Evolutionary conservation across 2,888 invertebrate genomes (phyloP).

Genomic region (Erpobdella octoculata): DNA sequence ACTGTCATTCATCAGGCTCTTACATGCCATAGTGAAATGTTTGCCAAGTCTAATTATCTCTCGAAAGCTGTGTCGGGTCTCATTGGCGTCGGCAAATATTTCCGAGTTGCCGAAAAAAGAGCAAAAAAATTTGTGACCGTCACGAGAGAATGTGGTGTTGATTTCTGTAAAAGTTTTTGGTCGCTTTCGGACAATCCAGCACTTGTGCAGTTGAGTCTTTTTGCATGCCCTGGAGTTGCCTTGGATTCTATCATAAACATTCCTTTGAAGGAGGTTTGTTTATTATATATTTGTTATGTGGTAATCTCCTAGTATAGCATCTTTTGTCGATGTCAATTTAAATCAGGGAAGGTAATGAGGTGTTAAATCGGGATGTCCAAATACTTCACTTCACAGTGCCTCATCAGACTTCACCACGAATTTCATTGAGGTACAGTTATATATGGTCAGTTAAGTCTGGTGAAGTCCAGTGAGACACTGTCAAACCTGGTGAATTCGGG

Average conservation of each 20-base stretch:
- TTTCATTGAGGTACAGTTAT: too few relatives aligned
- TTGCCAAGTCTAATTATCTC: constrained; percentile 63
- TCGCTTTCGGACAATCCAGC: constrained; percentile 57
- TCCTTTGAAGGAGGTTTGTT: neutral
- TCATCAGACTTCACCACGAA: too few relatives aligned
- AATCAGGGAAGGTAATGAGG: too few relatives aligned
- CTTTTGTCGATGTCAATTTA: constrained; percentile 73
- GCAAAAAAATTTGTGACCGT: constrained; percentile 67
- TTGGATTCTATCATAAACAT: neutral
- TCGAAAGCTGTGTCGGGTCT: constrained; percentile 48
- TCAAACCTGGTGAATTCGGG: too few relatives aligned
- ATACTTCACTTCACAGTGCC: too few relatives aligned
- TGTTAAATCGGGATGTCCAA: too few relatives aligned
- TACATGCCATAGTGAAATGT: constrained; percentile 83
- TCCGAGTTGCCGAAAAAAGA: constrained; percentile 75
- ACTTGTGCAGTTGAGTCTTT: neutral
- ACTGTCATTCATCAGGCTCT: constrained; percentile 77
- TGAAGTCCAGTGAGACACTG: too few relatives aligned
- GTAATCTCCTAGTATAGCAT: constrained; percentile 73
- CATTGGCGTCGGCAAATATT: constrained; percentile 62
- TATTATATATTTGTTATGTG: constrained; percentile 54
- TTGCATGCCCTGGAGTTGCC: neutral
- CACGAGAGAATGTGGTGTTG: constrained; percentile 79
- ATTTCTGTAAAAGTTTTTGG: constrained; percentile 85
- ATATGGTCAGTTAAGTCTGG: too few relatives aligned